Conservation (phyloP, 2,888 invertebrate genomes). For the Rhamphomyia laevipes region DNA sequence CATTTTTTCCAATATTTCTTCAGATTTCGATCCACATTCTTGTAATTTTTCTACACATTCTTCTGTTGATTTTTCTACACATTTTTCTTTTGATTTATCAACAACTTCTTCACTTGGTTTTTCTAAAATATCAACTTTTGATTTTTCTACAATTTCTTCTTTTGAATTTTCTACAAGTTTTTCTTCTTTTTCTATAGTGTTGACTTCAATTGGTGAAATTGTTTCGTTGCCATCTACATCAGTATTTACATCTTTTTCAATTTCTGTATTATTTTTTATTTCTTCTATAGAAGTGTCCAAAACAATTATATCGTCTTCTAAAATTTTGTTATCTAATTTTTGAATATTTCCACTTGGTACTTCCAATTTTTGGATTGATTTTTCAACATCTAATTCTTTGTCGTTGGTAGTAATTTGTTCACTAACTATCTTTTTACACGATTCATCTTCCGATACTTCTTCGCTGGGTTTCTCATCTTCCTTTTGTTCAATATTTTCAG, state of each 20-base stretch:
- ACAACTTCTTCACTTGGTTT: not conserved
- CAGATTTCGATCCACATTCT: too few species aligned
- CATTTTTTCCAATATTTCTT: too few species aligned
- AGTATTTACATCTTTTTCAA: not conserved
- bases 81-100: not conserved
- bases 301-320: too few species aligned
- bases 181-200: not conserved
- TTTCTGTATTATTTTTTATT: not conserved
- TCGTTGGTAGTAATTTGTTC: not conserved
- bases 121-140: too few species aligned
- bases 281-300: not conserved
- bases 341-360: not conserved
- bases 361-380: too few species aligned
- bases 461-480: too few species aligned
- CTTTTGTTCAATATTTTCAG: too few species aligned
- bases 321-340: too few species aligned
- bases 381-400: not conserved
- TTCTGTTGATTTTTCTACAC: not conserved
- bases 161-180: not conserved
- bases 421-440: too few species aligned
- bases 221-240: not conserved
- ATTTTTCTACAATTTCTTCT: not conserved
- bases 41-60: too few species aligned
- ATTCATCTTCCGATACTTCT: too few species aligned
- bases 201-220: constrained; percentile 8